phyloP scores from a whole-genome alignment of 1,140 invertebrate genomes.

The Drosophila sturtevanti region DNA sequence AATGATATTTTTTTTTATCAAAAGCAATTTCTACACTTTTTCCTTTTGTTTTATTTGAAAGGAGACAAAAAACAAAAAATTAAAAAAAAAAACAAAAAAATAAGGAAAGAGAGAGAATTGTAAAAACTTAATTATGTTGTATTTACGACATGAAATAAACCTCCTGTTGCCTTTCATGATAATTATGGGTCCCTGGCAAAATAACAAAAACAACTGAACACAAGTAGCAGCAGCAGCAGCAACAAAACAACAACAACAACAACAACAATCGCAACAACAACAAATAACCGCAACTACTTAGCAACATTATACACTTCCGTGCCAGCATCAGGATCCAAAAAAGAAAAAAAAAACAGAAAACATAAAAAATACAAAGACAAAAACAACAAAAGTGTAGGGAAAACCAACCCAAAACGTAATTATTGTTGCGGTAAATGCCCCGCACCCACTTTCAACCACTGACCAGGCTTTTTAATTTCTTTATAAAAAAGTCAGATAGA shows the following conservation, averaged over 20 bases:
- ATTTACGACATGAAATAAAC: slow-evolving; percentile 73
- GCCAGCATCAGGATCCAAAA: slow-evolving; percentile 60
- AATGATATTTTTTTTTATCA: too few relatives aligned
- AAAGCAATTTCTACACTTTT: too few relatives aligned
- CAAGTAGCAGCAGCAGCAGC: slow-evolving; percentile 23
- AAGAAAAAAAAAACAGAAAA: slow-evolving; percentile 17
- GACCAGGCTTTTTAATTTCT: slow-evolving; percentile 72
- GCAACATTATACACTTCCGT: slow-evolving; percentile 80
- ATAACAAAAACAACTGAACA: slow-evolving; percentile 31
- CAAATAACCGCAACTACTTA: slow-evolving; percentile 76
- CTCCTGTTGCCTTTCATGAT: slow-evolving; percentile 77
- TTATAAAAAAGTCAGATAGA: slow-evolving; percentile 48
- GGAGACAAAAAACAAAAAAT: background rate
- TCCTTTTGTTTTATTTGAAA: too few relatives aligned
- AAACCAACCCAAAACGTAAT: slow-evolving; percentile 70
- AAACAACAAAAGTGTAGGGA: slow-evolving; percentile 37
- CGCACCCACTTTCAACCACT: slow-evolving; percentile 38
- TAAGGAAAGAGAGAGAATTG: slow-evolving; percentile 22
- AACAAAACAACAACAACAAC: slow-evolving; percentile 39
- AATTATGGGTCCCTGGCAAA: slow-evolving; percentile 53
- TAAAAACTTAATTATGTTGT: slow-evolving; percentile 72
- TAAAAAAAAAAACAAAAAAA: background rate
- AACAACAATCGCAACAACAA: slow-evolving; percentile 36
- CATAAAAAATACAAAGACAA: slow-evolving; percentile 34
- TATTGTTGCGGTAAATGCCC: slow-evolving; percentile 74